These are phyloP conservation scores for Lasaia peninsularis DNA, from an alignment of 1,140 invertebrate species.

Conservation along the genomic window DNA sequence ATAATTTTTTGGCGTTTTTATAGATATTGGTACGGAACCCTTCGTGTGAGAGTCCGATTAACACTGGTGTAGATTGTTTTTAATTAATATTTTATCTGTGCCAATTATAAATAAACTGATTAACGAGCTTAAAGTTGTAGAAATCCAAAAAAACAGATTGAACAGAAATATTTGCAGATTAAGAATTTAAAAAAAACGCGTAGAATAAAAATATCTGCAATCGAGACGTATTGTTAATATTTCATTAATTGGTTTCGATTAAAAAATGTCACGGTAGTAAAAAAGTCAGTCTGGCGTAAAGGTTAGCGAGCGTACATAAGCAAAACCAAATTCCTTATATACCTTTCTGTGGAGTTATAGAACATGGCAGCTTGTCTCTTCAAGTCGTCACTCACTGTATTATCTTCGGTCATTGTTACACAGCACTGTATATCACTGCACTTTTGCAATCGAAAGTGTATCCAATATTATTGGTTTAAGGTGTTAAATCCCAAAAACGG, in stretches of 20 bases:
- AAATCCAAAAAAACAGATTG: too few species aligned
- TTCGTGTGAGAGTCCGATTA: too few species aligned
- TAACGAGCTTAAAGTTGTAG: too few species aligned
- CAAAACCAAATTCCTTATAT: conserved; percentile 7
- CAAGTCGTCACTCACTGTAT: conserved; percentile 54
- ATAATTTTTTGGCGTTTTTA: too few species aligned
- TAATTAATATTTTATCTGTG: too few species aligned
- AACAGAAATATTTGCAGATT: too few species aligned
- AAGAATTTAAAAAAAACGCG: too few species aligned
- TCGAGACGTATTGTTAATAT: neutral
- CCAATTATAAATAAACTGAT: too few species aligned
- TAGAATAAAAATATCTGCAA: too few species aligned
- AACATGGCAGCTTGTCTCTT: conserved; percentile 66
- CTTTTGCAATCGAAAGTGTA: conserved; percentile 23
- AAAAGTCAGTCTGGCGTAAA: neutral
- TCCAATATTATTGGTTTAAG: neutral
- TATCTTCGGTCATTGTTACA: conserved; percentile 61
- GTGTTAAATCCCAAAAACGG: conserved; percentile 1
- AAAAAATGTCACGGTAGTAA: conserved; percentile 2
- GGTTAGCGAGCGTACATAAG: conserved; percentile 15
- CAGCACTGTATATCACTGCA: conserved; percentile 24
- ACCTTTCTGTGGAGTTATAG: conserved; percentile 68
- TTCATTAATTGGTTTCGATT: neutral
- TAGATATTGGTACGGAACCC: too few species aligned
- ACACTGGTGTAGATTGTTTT: too few species aligned